phyloP scores from a whole-genome alignment of 2,113 vertebrate genomes.

The Silurus glanis region DNA sequence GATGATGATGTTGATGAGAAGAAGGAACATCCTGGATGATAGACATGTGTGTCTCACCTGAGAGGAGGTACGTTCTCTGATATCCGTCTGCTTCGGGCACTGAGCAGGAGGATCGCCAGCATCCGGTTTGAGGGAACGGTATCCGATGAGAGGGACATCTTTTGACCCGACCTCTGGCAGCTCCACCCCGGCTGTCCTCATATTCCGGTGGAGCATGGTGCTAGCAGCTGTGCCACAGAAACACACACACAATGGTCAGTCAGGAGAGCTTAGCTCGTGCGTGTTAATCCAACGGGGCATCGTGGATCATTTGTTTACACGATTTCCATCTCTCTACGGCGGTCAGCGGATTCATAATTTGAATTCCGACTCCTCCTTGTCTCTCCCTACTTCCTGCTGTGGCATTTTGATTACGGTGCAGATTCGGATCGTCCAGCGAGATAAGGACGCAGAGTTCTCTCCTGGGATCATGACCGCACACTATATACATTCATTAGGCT shows the following conservation, averaged over 20 bases:
- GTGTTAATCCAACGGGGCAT: not conserved
- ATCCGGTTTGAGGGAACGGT: slow-evolving; percentile 67
- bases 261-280: not conserved
- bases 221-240: slow-evolving; percentile 41
- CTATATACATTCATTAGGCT: not conserved
- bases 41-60: slow-evolving; percentile 59
- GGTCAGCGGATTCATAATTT: slow-evolving; percentile 61
- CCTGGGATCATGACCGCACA: not conserved
- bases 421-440: slow-evolving; percentile 64
- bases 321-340: slow-evolving; percentile 54
- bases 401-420: slow-evolving; percentile 57
- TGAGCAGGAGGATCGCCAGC: slow-evolving; percentile 41
- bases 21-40: not conserved
- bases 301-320: slow-evolving; percentile 61
- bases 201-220: slow-evolving; percentile 72
- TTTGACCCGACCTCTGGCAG: slow-evolving; percentile 73
- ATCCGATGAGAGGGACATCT: slow-evolving; percentile 74
- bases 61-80: slow-evolving; percentile 48
- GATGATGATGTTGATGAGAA: not conserved
- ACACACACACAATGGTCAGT: slow-evolving; percentile 13
- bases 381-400: slow-evolving; percentile 55
- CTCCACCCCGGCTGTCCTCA: slow-evolving; percentile 68
- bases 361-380: slow-evolving; percentile 61
- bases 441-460: slow-evolving; percentile 41
- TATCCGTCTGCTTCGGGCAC: slow-evolving; percentile 45